Base-by-base conservation (phyloP, 2,888 invertebrate genomes). In the Theristus sp. region DNA sequence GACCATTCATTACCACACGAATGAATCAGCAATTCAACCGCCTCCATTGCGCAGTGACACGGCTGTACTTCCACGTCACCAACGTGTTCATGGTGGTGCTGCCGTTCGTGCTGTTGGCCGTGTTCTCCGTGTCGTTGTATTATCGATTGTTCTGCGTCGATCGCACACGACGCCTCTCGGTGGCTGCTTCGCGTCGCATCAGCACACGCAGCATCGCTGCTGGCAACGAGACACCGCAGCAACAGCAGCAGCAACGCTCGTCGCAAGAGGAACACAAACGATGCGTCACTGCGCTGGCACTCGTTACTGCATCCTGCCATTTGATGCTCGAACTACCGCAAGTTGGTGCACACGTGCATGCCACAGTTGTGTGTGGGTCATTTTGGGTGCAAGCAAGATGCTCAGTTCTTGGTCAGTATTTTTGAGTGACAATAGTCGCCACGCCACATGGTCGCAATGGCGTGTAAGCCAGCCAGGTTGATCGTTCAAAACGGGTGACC, bases 281-380 rank as follows among this genome's bases (percentile, higher is more conserved):
- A 22, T 62, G 62, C 47, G 60, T 63, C n/a, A 54, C 58, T 24
- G 24, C 57, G 22, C 60, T 63, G 22, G 62, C 62, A 24, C 22
- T 56, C 27, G 57, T 58, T 25, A 62, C 63, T 20, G 61, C 59
- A n/a, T 1, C 53, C 1, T 62, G 63, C 56, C 63, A 63, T 29
- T 27, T 63, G 13, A 25, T 58, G n/a, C 60, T 63, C 57, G 63
- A 63, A 56, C 20, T 38, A 6, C 62, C 62, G 6, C 55, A 52
- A 22, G 46, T n/a, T n/a, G n/a, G n/a, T n/a, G n/a, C n/a, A n/a
- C n/a, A n/a, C n/a, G n/a, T n/a, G n/a, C n/a, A n/a, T n/a, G n/a
- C n/a, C n/a, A n/a, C n/a, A n/a, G n/a, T n/a, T n/a, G n/a, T n/a
- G n/a, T n/a, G n/a, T n/a, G n/a, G n/a, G n/a, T n/a, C n/a, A n/a